These are phyloP conservation scores for Cryptocephalus moraei DNA, from an alignment of 2,888 invertebrate species.

Conservation along the genomic window DNA sequence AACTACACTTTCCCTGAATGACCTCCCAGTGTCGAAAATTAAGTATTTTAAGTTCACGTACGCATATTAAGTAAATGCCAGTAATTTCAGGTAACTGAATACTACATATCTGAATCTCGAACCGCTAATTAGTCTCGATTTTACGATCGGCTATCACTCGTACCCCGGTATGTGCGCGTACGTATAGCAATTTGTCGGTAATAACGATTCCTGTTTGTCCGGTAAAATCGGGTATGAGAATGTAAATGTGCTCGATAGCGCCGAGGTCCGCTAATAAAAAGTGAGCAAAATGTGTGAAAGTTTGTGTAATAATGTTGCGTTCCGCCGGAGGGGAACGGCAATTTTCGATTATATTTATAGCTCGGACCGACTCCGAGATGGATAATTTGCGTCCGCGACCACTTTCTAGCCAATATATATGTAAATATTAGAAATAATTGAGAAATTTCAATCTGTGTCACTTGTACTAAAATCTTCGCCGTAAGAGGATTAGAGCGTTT, in stretches of 20 bases:
- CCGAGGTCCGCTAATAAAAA: neutral
- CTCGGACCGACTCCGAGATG: constrained; percentile 7
- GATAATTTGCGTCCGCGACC: constrained; percentile 11
- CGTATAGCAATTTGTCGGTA: neutral
- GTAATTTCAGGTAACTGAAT: too few species aligned
- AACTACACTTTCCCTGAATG: too few species aligned
- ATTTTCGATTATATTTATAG: neutral
- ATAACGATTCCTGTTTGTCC: neutral
- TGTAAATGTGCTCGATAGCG: neutral
- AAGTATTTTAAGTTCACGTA: too few species aligned
- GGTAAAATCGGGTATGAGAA: neutral
- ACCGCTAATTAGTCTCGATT: too few species aligned
- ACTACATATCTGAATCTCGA: too few species aligned
- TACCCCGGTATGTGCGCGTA: too few species aligned
- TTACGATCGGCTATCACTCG: too few species aligned
- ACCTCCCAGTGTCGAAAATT: too few species aligned
- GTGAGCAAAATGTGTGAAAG: neutral
- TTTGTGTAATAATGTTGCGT: neutral
- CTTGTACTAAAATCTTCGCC: neutral
- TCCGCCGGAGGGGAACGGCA: neutral
- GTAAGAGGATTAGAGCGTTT: too few species aligned
- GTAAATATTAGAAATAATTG: constrained; percentile 10
- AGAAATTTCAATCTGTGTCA: constrained; percentile 2
- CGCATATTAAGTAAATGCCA: too few species aligned
- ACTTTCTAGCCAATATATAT: constrained; percentile 16